Evolutionary conservation across 2,888 invertebrate species (phyloP).

Genomic region (Lomographa bimaculata): DNA sequence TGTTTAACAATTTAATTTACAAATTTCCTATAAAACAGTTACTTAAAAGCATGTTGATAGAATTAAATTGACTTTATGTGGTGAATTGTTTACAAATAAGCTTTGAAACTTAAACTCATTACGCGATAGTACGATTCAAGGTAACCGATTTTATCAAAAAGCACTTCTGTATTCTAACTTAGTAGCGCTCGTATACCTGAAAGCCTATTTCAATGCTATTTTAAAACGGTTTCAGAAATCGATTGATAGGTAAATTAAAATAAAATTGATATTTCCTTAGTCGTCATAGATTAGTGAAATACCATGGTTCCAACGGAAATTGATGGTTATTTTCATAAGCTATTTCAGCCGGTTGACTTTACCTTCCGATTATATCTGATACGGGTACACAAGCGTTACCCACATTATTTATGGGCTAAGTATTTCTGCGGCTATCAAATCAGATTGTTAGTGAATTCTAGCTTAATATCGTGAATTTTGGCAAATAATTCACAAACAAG

Average conservation of each 20-base stretch:
- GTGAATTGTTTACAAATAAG: constrained; percentile 19
- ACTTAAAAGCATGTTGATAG: constrained; percentile 1
- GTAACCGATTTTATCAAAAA: constrained; percentile 11
- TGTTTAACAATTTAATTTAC: neutral
- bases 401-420: constrained; percentile 23
- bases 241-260: no score
- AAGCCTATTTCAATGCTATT: constrained; percentile 7
- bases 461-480: constrained; percentile 47
- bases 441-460: constrained; percentile 34
- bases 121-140: constrained; percentile 14
- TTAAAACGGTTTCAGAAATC: no score
- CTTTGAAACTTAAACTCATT: constrained; percentile 19
- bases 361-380: constrained; percentile 8
- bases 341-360: constrained; percentile 21
- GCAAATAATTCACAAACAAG: constrained; percentile 52
- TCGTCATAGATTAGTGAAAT: constrained; percentile 4
- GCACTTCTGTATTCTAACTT: constrained; percentile 1
- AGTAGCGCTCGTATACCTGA: neutral
- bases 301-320: neutral
- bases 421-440: constrained; percentile 27
- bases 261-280: no score
- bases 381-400: constrained; percentile 4
- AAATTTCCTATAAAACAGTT: neutral
- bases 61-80: constrained; percentile 12
- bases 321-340: constrained; percentile 6